Evolutionary conservation across 2,888 invertebrate genomes (phyloP), one percentile per base, ranked within the genome.

Genomic region (Teinopalpus imperialis): DNA sequence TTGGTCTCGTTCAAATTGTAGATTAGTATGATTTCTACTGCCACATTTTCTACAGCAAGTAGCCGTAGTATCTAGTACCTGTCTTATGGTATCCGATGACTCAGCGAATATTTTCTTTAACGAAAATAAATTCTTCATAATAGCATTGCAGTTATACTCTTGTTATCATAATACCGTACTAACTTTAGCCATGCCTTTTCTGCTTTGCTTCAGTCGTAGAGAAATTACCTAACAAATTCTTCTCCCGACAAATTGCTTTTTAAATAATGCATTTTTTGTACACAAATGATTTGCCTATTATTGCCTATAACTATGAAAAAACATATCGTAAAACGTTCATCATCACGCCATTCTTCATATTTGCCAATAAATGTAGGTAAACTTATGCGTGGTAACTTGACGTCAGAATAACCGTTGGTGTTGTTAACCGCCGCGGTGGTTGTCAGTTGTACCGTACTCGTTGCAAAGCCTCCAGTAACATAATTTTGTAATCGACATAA

Each of bases 211-310:
- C 53, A 0, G 51, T 55, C 0, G 43, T 54, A 18, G 53, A 14
- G n/a, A 56, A 41, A 24, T 55, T 54, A 16, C 45, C 21, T 2
- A 59, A 9, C 21, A 57, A 9, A 4, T n/a, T 29, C 35, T 37
- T 59, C 55, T 13, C 55, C 56, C 0, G 42, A 32, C 10, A 61
- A 32, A 43, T 37, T 53, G 1, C 42, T 30, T 13, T 59, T 61
- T 26, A 61, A 30, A 29, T 61, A 59, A 9, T 57, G 56, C 6
- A 57, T 12, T 31, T 56, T 60, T 32, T 58, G 55, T 3, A 57
- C 57, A 0, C 39, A 5, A 6, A 44, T 32, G 2, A 56, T 14
- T 7, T 1, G 34, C 12, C 30, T 27, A 13, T 56, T 56, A 2
- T 45, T 24, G n/a, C 53, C 49, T 6, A 56, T 56, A 23, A 53